phyloP scores from a whole-genome alignment of 2,888 invertebrate species.

The Yponomeuta sedellus region DNA sequence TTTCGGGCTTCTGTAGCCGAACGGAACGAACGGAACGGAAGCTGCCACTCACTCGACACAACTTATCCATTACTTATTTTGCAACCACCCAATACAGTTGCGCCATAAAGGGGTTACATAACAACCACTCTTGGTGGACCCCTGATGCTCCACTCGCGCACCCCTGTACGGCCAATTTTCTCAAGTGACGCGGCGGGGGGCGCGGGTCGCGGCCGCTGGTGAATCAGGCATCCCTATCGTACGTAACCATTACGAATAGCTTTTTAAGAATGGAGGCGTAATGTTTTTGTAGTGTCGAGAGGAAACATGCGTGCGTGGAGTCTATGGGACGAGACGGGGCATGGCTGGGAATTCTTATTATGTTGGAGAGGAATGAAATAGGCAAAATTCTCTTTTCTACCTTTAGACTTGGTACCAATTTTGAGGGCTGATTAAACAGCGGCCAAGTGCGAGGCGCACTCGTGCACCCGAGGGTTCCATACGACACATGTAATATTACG shows the following conservation, averaged over 20 bases:
- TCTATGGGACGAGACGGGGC: slow-evolving; percentile 9
- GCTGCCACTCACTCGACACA: slow-evolving; percentile 56
- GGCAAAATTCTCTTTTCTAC: background rate
- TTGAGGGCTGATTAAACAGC: background rate
- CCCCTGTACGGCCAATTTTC: slow-evolving; percentile 2
- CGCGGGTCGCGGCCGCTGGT: slow-evolving; percentile 24
- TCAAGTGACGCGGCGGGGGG: slow-evolving; percentile 1
- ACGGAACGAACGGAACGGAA: slow-evolving; percentile 34
- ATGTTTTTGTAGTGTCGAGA: slow-evolving; percentile 30
- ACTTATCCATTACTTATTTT: slow-evolving; percentile 57
- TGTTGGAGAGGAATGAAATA: background rate
- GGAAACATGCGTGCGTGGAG: slow-evolving; percentile 26
- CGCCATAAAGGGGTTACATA: slow-evolving; percentile 51
- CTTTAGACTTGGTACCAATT: background rate
- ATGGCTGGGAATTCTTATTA: slow-evolving; percentile 6
- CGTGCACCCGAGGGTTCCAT: too few relatives aligned
- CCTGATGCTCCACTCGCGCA: background rate
- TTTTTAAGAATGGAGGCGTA: slow-evolving; percentile 31
- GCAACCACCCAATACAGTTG: slow-evolving; percentile 40
- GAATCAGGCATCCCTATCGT: slow-evolving; percentile 24
- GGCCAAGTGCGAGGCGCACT: too few relatives aligned
- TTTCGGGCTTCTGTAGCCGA: slow-evolving; percentile 4
- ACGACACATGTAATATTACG: too few relatives aligned
- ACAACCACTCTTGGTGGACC: slow-evolving; percentile 21
- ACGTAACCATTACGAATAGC: slow-evolving; percentile 28